Base-by-base conservation (phyloP, 1,140 invertebrate species). In the Zaprionus tsacasi region DNA sequence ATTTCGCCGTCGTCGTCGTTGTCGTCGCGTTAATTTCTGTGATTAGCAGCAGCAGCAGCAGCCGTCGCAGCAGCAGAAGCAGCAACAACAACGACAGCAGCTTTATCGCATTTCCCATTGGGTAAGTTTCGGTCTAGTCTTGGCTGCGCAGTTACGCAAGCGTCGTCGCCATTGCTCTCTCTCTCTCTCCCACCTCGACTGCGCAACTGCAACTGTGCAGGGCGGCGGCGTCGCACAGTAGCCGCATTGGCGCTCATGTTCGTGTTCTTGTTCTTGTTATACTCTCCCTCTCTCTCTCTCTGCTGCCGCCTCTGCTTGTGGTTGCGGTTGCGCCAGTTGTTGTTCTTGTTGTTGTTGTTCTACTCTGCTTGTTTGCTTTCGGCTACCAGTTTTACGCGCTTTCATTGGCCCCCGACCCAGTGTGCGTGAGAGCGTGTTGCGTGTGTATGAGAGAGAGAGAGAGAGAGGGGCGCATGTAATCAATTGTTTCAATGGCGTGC, bases 341-440 rank as follows among this genome's bases (percentile, higher is more conserved):
- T 60, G 45, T 45, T 65, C 30, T 54, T 21, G 13, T 61, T 57
- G 56, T 65, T 30, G 11, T 57, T 77, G 3, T 30, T 30, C 27
- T 30, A 0, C 27, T 30, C 59, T 55, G 55, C 64, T 81, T 67
- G 71, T 50, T 55, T 55, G 52, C 52, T 55, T 55, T 71, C 33
- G 67, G 82, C 91, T 92, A 92, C 91, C 91, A 86, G 91, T 91
- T 89, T 92, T 92, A 92, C 91, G 91, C 91, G 80, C 76, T 91
- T 78, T 82, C 81, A 92, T 92, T 92, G 91, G 91, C 69, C 81
- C 69, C 78, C 6, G 27, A 6, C 56, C 58, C 38, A 56, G 58
- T 64, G 55, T 71, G 73, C 73, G 67, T 76, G 55, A 59, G 71
- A 57, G 71, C 57, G 50, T 15, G 40, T 54, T 6, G 27, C 27